phyloP scores from a whole-genome alignment of 1,140 invertebrate genomes.

The Drosophila sechellia region DNA sequence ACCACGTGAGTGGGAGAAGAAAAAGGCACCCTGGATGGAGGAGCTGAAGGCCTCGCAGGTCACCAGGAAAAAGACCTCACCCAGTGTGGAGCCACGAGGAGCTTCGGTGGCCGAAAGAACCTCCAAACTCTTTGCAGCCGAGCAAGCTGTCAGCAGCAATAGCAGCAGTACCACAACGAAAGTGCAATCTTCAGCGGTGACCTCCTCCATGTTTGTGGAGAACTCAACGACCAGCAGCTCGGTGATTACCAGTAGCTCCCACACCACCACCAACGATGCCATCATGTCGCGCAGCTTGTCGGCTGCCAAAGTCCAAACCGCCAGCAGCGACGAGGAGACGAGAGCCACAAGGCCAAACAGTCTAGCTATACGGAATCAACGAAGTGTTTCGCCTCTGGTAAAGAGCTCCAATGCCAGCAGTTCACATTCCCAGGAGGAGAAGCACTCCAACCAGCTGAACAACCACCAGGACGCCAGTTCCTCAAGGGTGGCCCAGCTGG shows the following conservation, averaged over 20 bases:
- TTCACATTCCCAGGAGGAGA: conserved; percentile 45
- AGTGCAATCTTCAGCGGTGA: conserved; percentile 78
- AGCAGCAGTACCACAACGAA: conserved; percentile 65
- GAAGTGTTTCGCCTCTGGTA: conserved; percentile 73
- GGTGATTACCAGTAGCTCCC: conserved; percentile 63
- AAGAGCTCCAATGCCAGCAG: conserved; percentile 51
- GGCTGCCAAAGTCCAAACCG: conserved; percentile 37
- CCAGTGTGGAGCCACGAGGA: conserved; percentile 76
- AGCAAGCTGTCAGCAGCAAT: conserved; percentile 47
- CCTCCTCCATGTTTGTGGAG: conserved; percentile 70
- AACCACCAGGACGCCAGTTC: conserved; percentile 69
- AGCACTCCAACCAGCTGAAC: conserved; percentile 46
- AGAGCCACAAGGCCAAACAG: conserved; percentile 73
- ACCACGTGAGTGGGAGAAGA: conserved; percentile 86
- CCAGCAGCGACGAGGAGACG: conserved; percentile 69
- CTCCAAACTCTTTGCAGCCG: conserved; percentile 68
- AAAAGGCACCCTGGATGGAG: conserved; percentile 89
- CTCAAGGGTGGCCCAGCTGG: conserved; percentile 70
- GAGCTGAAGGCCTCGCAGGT: conserved; percentile 89
- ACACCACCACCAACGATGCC: conserved; percentile 64
- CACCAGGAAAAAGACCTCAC: conserved; percentile 86
- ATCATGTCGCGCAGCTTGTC: conserved; percentile 65
- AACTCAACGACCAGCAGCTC: conserved; percentile 55
- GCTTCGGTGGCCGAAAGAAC: conserved; percentile 61
- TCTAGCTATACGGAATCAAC: conserved; percentile 72